Base-by-base conservation (phyloP, 2,113 vertebrate genomes). In the Reinhardtius hippoglossoides region DNA sequence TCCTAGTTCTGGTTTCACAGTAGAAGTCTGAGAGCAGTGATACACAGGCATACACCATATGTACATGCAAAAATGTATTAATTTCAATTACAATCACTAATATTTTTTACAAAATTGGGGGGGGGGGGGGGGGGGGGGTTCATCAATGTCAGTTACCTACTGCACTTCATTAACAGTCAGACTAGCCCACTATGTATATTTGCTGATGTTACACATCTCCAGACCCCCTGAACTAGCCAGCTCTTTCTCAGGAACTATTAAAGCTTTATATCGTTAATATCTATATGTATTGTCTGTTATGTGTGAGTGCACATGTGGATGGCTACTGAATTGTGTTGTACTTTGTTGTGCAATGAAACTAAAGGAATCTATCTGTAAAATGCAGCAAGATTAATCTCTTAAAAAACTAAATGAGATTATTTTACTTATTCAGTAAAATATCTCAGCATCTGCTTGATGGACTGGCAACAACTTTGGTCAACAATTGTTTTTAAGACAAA, bases 1-100 rank as follows among this genome's bases (percentile, higher is more conserved):
- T 81, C 92, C 89, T 89, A 88, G 88, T 89, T 93, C 80, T 88
- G 63, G n/a, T 88, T 92, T 83, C 77, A 74, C 73, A 68, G 57
- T n/a, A 79, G 66, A 31, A 67, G 58, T 66, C 26, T 52, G 35
- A 80, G 71, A 21, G 23, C 62, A 60, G 52, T 6, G 27, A 76
- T 31, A 59, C 18, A 52, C 2, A 23, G 68, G 65, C 23, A 24
- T 54, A 5, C 4, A 13, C 14, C 18, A 58, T 10, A 37, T 70
- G 15, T 60, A 62, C 20, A 26, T 42, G 20, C 54, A 2, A 72
- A 64, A 37, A 42, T 5, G 1, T 1, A 46, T 8, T 13, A 0
- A 4, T 46, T 46, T 46, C 15, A 44, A 15, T 46, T 46, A 14
- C 0, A 44, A 44, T 44, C 42, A 4, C 10, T 4, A 44, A 44